Percentiles rank a stretch among this genome's conserved stretches.
These are phyloP conservation scores for Clistopyga incitator DNA, from an alignment of 2,888 invertebrate genomes.

Conservation along the genomic window DNA sequence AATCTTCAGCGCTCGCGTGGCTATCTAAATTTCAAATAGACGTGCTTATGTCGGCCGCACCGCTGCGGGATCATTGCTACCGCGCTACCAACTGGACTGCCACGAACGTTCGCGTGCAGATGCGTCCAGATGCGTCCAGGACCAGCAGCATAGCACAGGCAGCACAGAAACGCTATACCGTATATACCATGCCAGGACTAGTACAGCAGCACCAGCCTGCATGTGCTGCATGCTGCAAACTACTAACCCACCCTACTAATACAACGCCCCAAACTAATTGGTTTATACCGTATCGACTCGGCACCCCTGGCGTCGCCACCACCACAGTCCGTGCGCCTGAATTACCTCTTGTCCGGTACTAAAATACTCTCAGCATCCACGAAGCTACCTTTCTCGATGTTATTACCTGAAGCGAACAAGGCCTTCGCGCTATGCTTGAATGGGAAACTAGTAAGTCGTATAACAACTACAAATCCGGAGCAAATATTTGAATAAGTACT, in stretches of 20 bases:
- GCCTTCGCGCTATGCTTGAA: background rate
- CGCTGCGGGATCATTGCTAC: slow-evolving; percentile 30
- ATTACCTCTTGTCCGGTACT: slow-evolving; percentile 33
- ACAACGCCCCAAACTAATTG: slow-evolving; percentile 49
- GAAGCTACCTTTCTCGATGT: slow-evolving; percentile 20
- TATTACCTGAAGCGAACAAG: slow-evolving; percentile 18
- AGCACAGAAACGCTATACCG: slow-evolving; percentile 16
- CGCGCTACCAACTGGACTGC: slow-evolving; percentile 29
- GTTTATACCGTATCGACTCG: slow-evolving; percentile 54
- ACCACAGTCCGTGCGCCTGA: slow-evolving; percentile 36
- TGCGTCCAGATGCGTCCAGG: slow-evolving; percentile 35
- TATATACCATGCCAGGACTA: slow-evolving; percentile 19
- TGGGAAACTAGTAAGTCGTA: background rate
- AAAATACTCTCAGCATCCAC: slow-evolving; percentile 38
- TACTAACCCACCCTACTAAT: slow-evolving; percentile 32
- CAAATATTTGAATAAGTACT: too few relatives aligned
- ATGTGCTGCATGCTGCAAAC: slow-evolving; percentile 36
- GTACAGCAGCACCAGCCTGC: slow-evolving; percentile 14
- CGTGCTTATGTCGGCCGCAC: slow-evolving; percentile 44
- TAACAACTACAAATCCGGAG: background rate
- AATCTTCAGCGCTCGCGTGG: slow-evolving; percentile 53
- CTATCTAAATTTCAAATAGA: slow-evolving; percentile 62
- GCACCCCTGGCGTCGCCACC: slow-evolving; percentile 17
- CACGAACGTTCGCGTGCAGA: slow-evolving; percentile 40
- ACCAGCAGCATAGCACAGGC: slow-evolving; percentile 5